phyloP scores from a whole-genome alignment of 1,140 invertebrate species.

The Periplaneta americana region DNA sequence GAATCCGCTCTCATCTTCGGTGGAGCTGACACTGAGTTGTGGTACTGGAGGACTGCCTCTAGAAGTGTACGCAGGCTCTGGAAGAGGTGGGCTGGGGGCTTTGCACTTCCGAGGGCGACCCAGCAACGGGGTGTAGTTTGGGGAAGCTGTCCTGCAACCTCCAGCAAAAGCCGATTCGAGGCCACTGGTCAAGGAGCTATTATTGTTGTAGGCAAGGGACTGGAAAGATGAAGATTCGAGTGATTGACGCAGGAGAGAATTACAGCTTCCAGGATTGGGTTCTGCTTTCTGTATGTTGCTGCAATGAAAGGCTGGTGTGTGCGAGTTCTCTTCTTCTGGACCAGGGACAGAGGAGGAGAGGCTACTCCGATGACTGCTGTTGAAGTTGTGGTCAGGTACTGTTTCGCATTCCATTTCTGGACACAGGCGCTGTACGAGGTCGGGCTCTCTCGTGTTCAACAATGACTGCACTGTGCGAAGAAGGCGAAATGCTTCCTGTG shows the following conservation, averaged over 20 bases:
- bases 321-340: background rate
- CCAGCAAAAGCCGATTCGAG: constrained; percentile 1
- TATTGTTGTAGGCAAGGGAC: background rate
- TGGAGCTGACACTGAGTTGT: constrained; percentile 47
- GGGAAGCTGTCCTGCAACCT: background rate
- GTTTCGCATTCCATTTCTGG: background rate
- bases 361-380: background rate
- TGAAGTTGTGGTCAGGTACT: background rate
- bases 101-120: background rate
- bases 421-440: constrained; percentile 35
- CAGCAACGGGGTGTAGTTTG: background rate
- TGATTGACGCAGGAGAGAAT: background rate
- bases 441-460: constrained; percentile 55
- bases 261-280: background rate
- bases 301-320: background rate
- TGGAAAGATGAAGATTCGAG: background rate
- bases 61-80: background rate
- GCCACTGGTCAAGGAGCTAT: background rate
- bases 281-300: background rate
- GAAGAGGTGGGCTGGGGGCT: no score
- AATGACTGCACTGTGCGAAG: constrained; percentile 60
- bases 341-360: background rate
- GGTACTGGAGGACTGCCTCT: constrained; percentile 10
- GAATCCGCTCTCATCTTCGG: constrained; percentile 75
- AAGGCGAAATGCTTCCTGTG: constrained; percentile 59